A percentile compares a stretch with the other conserved stretches of the same genome.
Evolutionary conservation across 2,113 vertebrate genomes (phyloP).

Genomic region (Eptesicus fuscus): DNA sequence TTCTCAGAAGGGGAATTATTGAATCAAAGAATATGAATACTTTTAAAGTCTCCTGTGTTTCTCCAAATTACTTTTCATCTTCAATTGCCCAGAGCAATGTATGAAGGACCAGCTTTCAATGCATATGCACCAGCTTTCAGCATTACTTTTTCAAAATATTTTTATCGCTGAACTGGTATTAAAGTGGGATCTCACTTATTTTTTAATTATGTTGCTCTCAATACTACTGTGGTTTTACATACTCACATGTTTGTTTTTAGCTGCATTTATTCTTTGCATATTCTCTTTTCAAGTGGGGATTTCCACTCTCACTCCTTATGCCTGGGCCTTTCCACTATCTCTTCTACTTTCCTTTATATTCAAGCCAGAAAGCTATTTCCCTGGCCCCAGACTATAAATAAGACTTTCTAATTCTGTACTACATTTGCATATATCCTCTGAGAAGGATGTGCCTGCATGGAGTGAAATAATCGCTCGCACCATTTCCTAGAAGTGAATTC

Average conservation of each 20-base stretch:
- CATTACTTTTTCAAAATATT: background rate
- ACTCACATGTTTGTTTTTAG: background rate
- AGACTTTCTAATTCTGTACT: slow-evolving; percentile 56
- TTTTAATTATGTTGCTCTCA: background rate
- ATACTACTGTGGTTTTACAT: background rate
- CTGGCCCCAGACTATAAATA: slow-evolving; percentile 29
- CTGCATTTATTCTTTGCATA: background rate
- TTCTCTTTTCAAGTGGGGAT: background rate
- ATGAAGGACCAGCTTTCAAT: background rate
- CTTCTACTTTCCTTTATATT: background rate
- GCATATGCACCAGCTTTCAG: background rate
- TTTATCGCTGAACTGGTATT: background rate
- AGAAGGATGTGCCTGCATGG: background rate
- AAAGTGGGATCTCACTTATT: background rate
- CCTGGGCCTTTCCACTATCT: background rate
- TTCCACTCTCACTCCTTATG: background rate
- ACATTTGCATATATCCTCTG: slow-evolving; percentile 56
- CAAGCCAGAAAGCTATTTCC: slow-evolving; percentile 14
- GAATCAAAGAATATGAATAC: background rate
- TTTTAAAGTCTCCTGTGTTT: background rate
- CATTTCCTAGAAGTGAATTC: slow-evolving; percentile 47
- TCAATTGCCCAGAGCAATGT: background rate
- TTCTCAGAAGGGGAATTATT: background rate
- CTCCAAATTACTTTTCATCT: slow-evolving; percentile 28
- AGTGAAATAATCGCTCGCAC: background rate